phyloP scores from a whole-genome alignment of 1,140 invertebrate species.

The Lasioglossum baleicum region DNA sequence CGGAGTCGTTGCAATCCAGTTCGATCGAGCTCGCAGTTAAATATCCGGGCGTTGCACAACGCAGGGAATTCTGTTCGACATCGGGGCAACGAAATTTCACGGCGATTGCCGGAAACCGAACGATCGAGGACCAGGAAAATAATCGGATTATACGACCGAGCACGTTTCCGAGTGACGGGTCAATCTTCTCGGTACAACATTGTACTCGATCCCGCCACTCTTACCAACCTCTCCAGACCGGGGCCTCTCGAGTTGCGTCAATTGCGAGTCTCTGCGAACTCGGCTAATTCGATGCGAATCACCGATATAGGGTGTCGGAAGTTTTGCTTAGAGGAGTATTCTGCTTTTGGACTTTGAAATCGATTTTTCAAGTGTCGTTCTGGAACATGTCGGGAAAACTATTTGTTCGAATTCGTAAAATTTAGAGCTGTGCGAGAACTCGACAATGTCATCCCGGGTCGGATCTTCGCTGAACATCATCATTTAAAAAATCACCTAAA shows the following conservation, averaged over 20 bases:
- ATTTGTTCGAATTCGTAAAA: too few relatives aligned
- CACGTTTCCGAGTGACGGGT: conserved; percentile 21
- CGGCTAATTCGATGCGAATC: neutral
- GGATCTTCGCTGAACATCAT: too few relatives aligned
- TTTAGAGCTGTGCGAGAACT: too few relatives aligned
- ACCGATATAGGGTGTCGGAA: too few relatives aligned
- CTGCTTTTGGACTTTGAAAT: too few relatives aligned
- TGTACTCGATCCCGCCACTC: neutral
- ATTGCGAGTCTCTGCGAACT: neutral
- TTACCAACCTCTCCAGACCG: neutral
- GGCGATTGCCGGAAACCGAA: conserved; percentile 31
- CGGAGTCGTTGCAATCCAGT: neutral
- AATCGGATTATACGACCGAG: conserved; percentile 42
- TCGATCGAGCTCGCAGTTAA: conserved; percentile 27
- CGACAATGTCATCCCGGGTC: too few relatives aligned
- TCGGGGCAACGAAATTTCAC: conserved; percentile 23
- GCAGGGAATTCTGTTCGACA: conserved; percentile 8
- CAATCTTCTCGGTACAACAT: conserved; percentile 31
- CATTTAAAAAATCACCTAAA: too few relatives aligned
- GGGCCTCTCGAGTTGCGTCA: too few relatives aligned
- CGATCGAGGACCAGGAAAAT: conserved; percentile 38
- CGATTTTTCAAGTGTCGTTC: too few relatives aligned
- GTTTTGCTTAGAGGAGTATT: too few relatives aligned
- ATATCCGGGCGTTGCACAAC: conserved; percentile 43
- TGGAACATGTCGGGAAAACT: too few relatives aligned